These are phyloP conservation scores for Pegea sp. DNA, from an alignment of 23 tunicate genomes.

Conservation along the genomic window DNA sequence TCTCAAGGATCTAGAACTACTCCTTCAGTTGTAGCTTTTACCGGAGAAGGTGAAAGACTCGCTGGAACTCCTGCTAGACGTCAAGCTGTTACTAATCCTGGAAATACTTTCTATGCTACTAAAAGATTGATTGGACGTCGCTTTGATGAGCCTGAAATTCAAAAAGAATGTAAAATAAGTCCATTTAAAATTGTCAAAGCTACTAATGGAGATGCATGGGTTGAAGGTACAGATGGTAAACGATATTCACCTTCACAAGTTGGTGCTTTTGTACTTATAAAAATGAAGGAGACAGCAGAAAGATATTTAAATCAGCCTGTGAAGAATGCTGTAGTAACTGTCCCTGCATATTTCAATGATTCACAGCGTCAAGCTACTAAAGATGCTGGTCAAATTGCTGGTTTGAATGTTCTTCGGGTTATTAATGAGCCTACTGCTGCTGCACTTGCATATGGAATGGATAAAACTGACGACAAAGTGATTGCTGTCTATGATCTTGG, in stretches of 20 bases:
- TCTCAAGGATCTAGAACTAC: conserved; percentile 30
- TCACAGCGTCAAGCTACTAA: conserved; percentile 43
- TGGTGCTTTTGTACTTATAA: conserved; percentile 20
- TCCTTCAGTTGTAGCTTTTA: conserved; percentile 30
- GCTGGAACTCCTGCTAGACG: conserved; percentile 31
- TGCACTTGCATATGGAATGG: conserved; percentile 37
- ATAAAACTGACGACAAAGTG: conserved; percentile 24
- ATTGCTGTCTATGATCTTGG: conserved; percentile 51
- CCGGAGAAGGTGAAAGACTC: conserved; percentile 24
- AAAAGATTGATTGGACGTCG: conserved; percentile 27
- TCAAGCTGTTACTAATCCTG: conserved; percentile 39
- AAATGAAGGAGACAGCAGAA: conserved; percentile 51
- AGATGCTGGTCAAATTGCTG: conserved; percentile 42
- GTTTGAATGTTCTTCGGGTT: conserved; percentile 28
- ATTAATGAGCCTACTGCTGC: conserved; percentile 52
- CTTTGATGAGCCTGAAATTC: conserved; percentile 12
- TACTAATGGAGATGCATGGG: conserved; percentile 20
- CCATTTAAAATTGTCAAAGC: conserved; percentile 31
- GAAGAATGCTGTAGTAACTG: conserved; percentile 33
- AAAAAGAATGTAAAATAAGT: conserved; percentile 8
- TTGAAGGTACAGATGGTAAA: conserved; percentile 28
- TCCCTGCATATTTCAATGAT: conserved; percentile 42
- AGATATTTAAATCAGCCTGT: conserved; percentile 12
- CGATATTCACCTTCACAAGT: conserved; percentile 27
- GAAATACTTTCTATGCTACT: conserved; percentile 31